Conservation (phyloP, 2,113 vertebrate species). For the Pongo pygmaeus region DNA sequence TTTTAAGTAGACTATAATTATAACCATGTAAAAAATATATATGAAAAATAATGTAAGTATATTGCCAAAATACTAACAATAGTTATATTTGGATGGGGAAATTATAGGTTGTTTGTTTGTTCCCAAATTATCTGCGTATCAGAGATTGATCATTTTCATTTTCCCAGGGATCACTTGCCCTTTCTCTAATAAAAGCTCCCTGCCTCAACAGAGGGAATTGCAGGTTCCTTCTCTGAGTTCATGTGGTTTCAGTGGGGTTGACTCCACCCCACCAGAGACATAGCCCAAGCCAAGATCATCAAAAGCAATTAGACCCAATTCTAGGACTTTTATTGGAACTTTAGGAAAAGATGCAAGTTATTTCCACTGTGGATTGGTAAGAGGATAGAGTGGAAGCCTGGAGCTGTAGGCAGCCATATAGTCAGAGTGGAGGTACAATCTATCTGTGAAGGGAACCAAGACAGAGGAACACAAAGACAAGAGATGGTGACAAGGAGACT, state of each 20-base stretch:
- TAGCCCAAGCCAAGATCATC: not conserved
- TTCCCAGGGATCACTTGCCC: not conserved
- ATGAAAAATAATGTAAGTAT: conserved; percentile 33
- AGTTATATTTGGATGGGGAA: not conserved
- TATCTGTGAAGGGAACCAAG: not conserved
- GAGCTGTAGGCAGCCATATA: not conserved
- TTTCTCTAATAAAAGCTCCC: not conserved
- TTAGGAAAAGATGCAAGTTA: not conserved
- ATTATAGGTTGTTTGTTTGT: not conserved
- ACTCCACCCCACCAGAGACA: not conserved
- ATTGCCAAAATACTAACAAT: not conserved
- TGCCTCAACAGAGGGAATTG: not conserved
- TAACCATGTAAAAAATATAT: not conserved
- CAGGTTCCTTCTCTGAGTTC: not conserved
- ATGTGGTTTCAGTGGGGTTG: not conserved
- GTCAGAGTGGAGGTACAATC: not conserved
- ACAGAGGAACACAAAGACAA: not conserved
- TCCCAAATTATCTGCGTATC: not conserved
- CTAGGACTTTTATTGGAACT: not conserved
- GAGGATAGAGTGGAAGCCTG: not conserved
- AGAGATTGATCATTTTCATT: not conserved
- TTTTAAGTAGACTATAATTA: not conserved
- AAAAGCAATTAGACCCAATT: not conserved
- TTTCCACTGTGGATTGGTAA: not conserved
- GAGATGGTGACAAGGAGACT: not conserved